Percentiles rank a stretch among this genome's conserved stretches.
Evolutionary conservation across 2,888 invertebrate species (phyloP).

Genomic region (Himalopsyche anomala): DNA sequence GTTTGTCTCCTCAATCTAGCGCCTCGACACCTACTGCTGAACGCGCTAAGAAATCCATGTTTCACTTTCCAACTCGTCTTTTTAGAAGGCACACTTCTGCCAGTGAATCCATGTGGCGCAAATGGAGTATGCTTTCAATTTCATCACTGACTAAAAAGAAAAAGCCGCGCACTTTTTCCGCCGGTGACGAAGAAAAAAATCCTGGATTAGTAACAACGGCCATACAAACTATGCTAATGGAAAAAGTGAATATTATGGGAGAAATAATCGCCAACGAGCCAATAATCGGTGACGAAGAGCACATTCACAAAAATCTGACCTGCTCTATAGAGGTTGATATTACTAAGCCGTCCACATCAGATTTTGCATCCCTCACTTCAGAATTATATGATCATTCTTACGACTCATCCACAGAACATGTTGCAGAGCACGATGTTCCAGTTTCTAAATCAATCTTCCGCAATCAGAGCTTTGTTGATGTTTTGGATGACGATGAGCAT

Average conservation of each 20-base stretch:
- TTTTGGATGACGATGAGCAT: not conserved
- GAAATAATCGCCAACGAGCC: conserved; percentile 66
- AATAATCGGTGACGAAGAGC: conserved; percentile 62
- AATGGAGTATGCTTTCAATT: conserved; percentile 51
- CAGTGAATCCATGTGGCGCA: conserved; percentile 61
- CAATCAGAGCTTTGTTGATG: not conserved
- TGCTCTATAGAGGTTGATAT: not conserved
- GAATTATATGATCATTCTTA: conserved; percentile 3
- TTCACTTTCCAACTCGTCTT: conserved; percentile 64
- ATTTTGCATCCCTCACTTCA: conserved; percentile 67
- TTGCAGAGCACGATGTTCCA: not conserved
- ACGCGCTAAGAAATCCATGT: conserved; percentile 62
- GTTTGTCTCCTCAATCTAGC: conserved; percentile 55
- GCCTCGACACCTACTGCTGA: conserved; percentile 57
- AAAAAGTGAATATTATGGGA: conserved; percentile 73
- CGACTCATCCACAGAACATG: not conserved
- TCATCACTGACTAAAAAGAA: conserved; percentile 55
- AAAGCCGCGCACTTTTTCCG: conserved; percentile 61
- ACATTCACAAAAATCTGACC: conserved; percentile 51
- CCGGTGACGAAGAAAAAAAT: conserved; percentile 67
- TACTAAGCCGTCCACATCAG: conserved; percentile 69
- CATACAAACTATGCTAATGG: conserved; percentile 77
- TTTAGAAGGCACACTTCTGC: conserved; percentile 65
- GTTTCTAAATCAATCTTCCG: not conserved
- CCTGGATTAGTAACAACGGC: conserved; percentile 76